Conservation (phyloP, 2,888 invertebrate genomes). For the Prosopocoilus inquinatus region DNA sequence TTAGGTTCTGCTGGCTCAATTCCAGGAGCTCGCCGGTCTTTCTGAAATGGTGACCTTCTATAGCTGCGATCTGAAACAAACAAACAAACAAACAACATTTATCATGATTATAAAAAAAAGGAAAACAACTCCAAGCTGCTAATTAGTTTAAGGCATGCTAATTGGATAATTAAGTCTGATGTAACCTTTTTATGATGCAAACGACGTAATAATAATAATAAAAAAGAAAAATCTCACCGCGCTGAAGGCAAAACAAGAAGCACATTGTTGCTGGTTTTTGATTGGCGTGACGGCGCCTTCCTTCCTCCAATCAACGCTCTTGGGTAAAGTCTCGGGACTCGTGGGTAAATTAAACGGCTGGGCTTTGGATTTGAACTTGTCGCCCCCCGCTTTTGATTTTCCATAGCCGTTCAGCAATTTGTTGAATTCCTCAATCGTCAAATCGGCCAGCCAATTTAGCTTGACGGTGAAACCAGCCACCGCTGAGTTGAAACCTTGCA, state of each 20-base stretch:
- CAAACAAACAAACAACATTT: slow-evolving; percentile 43
- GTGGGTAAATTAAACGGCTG: slow-evolving; percentile 1
- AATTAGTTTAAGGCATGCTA: too few relatives aligned
- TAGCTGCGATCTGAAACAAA: slow-evolving; percentile 54
- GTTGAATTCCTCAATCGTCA: slow-evolving; percentile 45
- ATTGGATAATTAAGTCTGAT: too few relatives aligned
- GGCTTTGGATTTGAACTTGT: background rate
- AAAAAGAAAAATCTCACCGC: slow-evolving; percentile 42
- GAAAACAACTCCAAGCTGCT: background rate
- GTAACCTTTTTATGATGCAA: background rate
- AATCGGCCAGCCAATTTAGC: slow-evolving; percentile 44
- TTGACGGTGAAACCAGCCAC: slow-evolving; percentile 40
- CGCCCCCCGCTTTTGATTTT: slow-evolving; percentile 2
- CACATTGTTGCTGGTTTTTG: slow-evolving; percentile 44
- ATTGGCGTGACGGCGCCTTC: slow-evolving; percentile 45
- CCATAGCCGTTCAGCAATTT: slow-evolving; percentile 41
- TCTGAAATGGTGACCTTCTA: slow-evolving; percentile 56
- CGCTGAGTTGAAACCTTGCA: slow-evolving; percentile 38
- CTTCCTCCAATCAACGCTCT: slow-evolving; percentile 46
- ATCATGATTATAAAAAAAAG: slow-evolving; percentile 35
- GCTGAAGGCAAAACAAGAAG: slow-evolving; percentile 48
- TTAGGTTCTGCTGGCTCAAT: slow-evolving; percentile 57
- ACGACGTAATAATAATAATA: background rate
- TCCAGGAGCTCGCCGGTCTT: slow-evolving; percentile 52
- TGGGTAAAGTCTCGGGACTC: slow-evolving; percentile 36